Base-by-base conservation (phyloP, 2,888 invertebrate species). In the Leuctra nigra region DNA sequence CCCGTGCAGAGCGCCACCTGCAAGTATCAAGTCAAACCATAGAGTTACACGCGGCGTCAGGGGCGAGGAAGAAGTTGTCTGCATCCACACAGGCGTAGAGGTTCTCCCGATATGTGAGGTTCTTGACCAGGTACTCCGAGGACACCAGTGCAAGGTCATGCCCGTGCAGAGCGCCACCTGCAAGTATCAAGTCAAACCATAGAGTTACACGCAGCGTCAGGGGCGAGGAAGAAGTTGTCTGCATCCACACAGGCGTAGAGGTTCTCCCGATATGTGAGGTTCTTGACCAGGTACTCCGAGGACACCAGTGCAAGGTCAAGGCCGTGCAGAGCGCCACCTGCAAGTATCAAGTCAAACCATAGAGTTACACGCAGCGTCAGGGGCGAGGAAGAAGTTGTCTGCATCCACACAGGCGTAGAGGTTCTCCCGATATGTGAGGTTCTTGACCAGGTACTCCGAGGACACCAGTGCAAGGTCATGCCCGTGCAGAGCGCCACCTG, bases 251-350 rank as follows among this genome's bases (percentile, higher is more conserved):
- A 68, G 41, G 65, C 63, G 57, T 68, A 69, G 22, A 69, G 62
- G 60, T 67, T 59, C 11, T 63, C 62, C 59, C 66, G 63, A 55
- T 65, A 65, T 4, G 67, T 64, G 22, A 68, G 39, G 46, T 68
- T 64, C 18, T 54, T 44, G 9, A 66, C 63, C 6, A 67, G 59
- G 57, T 61, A 68, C n/a, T 65, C 63, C 1, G 63, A 59, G 1
- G 65, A 63, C 11, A 64, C 65, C 14, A 67, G 58, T 6, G 66
- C 64, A 1, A 62, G 55, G 57, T 68, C 68, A 60, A 69, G 69
- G 54, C 67, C 62, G 56, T 69, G 69, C 13, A 69, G 63, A 9
- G 63, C 64, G n/a, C 64, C 66, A 7, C 69, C 69, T 69, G 54
- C 3, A 18, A 29, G 11, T 41, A 41, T 38, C 14, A n/a, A n/a